These are phyloP conservation scores for Ephydatia muelleri DNA, from an alignment of 37 sponge, comb jelly and placozoan genomes.

Conservation along the genomic window DNA sequence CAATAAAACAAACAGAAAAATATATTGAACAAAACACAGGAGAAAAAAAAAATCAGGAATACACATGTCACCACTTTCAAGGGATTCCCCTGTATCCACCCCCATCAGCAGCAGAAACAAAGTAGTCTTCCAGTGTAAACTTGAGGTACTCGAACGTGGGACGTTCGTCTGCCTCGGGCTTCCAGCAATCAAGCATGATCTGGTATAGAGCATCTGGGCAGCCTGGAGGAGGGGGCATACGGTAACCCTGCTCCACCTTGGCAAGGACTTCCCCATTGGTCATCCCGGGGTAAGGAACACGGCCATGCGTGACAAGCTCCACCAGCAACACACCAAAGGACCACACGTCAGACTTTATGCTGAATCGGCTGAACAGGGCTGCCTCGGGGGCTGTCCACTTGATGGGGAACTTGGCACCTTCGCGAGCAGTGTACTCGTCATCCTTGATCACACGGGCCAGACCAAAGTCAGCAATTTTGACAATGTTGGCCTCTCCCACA, in stretches of 20 bases:
- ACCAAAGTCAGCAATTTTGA: slow-evolving; percentile 88
- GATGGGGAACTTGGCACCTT: slow-evolving; percentile 90
- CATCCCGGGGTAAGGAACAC: slow-evolving; percentile 93
- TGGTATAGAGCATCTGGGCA: slow-evolving; percentile 94
- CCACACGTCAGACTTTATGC: slow-evolving; percentile 92
- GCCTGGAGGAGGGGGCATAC: slow-evolving; percentile 86
- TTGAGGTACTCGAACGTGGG: slow-evolving; percentile 95
- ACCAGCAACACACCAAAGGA: slow-evolving; percentile 79
- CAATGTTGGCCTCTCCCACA: slow-evolving; percentile 75
- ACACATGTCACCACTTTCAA: background rate
- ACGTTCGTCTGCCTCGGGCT: slow-evolving; percentile 83
- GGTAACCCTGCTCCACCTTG: slow-evolving; percentile 83
- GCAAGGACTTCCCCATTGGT: slow-evolving; percentile 87
- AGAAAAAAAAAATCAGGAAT: background rate
- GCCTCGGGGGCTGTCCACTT: slow-evolving; percentile 94
- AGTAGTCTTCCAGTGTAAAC: slow-evolving; percentile 92
- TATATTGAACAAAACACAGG: background rate
- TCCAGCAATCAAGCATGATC: slow-evolving; percentile 95
- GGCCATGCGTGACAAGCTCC: slow-evolving; percentile 84
- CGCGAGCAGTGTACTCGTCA: slow-evolving; percentile 75
- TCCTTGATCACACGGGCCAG: slow-evolving; percentile 77
- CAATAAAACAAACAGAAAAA: background rate
- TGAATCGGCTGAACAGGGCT: slow-evolving; percentile 83
- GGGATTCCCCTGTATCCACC: slow-evolving; percentile 52
- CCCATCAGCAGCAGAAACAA: slow-evolving; percentile 83